These are phyloP conservation scores for Drosophila suboccidentalis DNA, from an alignment of 2,888 invertebrate species.

Conservation along the genomic window DNA sequence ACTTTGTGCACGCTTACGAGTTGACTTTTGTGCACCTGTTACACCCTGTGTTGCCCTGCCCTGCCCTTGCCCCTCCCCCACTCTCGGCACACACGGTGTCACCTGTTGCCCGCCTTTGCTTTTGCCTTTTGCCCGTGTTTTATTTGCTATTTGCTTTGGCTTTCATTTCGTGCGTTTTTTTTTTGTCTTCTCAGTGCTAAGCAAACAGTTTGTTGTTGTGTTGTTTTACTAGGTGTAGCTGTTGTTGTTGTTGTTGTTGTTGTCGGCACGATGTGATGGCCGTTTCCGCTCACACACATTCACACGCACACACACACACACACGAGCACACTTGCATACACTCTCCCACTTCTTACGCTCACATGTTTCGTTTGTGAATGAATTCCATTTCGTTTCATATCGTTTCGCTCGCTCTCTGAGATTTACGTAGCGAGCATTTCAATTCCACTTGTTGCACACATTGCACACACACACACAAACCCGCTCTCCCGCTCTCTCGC, in stretches of 20 bases:
- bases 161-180: slow-evolving; percentile 51
- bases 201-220: slow-evolving; percentile 77
- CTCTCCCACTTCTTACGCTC: slow-evolving; percentile 28
- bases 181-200: slow-evolving; percentile 63
- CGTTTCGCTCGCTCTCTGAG: slow-evolving; percentile 50
- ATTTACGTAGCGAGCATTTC: slow-evolving; percentile 55
- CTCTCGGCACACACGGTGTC: slow-evolving; percentile 40
- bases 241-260: slow-evolving; percentile 48
- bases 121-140: slow-evolving; percentile 36
- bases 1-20: slow-evolving; percentile 40
- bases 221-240: slow-evolving; percentile 75
- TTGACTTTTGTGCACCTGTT: slow-evolving; percentile 66
- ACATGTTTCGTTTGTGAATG: slow-evolving; percentile 75
- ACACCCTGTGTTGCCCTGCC: slow-evolving; percentile 52
- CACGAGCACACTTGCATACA: slow-evolving; percentile 14
- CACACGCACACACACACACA: slow-evolving; percentile 18
- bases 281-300: slow-evolving; percentile 82
- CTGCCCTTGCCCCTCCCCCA: background rate
- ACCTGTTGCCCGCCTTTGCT: slow-evolving; percentile 60
- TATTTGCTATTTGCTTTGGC: slow-evolving; percentile 66
- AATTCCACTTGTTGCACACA: slow-evolving; percentile 62
- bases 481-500: slow-evolving; percentile 26
- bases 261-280: slow-evolving; percentile 83
- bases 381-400: slow-evolving; percentile 72
- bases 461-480: slow-evolving; percentile 2